Evolutionary conservation across 2,113 vertebrate species (phyloP).

Genomic region (Heteronetta atricapilla): DNA sequence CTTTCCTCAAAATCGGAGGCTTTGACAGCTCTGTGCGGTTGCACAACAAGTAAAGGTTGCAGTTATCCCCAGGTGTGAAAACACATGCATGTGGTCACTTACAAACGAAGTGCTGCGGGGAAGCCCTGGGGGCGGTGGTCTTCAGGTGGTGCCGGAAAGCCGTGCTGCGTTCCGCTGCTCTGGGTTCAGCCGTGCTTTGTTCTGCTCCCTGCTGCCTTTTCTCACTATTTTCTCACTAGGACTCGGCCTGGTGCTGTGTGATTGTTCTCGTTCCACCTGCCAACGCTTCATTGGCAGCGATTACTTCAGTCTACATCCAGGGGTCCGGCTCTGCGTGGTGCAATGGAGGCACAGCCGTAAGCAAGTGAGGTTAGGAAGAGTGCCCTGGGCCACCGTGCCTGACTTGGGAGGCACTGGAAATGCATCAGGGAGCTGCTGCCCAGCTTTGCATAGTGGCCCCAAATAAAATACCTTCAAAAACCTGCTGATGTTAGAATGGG

Average conservation of each 20-base stretch:
- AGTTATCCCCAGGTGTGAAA: background rate
- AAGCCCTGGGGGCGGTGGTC: background rate
- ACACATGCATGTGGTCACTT: background rate
- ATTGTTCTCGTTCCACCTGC: background rate
- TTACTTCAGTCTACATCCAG: background rate
- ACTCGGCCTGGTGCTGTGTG: background rate
- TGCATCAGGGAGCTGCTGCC: background rate
- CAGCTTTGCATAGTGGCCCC: background rate
- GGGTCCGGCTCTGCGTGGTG: background rate
- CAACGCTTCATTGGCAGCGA: background rate
- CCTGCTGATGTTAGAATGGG: background rate
- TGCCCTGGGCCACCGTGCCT: background rate
- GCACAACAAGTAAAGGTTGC: background rate
- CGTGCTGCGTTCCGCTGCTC: background rate
- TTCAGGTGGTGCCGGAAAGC: background rate
- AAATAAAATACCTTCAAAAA: background rate
- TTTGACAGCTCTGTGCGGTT: background rate
- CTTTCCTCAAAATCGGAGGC: background rate
- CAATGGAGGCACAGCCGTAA: background rate
- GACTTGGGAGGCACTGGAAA: background rate
- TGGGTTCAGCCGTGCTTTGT: background rate
- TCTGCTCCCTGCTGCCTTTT: background rate
- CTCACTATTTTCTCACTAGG: background rate
- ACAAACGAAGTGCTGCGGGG: background rate
- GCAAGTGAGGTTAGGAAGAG: background rate